Evolutionary conservation across 2,797 vertebrate species (phyloP).

Genomic region (Acanthiza pusilla): DNA sequence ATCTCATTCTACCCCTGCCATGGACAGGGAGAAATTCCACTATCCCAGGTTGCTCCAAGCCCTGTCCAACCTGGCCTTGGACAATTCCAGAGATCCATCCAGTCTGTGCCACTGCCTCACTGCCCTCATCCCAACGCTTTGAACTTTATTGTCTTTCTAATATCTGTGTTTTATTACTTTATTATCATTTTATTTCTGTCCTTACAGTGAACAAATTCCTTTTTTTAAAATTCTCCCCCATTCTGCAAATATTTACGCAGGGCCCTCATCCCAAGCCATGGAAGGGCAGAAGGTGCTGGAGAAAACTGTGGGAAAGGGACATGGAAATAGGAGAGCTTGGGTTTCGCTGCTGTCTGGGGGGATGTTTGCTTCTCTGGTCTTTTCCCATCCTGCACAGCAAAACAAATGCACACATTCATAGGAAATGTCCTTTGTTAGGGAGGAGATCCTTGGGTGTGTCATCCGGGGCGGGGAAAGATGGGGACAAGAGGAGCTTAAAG

Average conservation of each 20-base stretch:
- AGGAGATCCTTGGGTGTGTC: neutral
- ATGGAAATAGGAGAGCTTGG: neutral
- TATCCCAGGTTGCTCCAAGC: neutral
- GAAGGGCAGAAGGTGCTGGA: conserved; percentile 9
- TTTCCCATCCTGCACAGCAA: conserved; percentile 8
- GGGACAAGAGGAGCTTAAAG: neutral
- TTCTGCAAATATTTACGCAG: neutral
- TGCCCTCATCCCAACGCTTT: neutral
- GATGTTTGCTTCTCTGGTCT: neutral
- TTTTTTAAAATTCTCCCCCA: neutral
- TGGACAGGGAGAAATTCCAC: neutral
- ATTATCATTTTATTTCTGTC: neutral
- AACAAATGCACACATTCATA: neutral
- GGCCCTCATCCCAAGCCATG: neutral
- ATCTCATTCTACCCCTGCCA: neutral
- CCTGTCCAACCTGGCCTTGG: neutral
- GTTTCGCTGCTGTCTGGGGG: neutral
- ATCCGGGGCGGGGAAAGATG: neutral
- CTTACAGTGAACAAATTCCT: neutral
- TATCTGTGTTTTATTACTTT: neutral
- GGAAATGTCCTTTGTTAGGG: neutral
- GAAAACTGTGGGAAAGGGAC: conserved; percentile 28
- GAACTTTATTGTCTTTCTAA: neutral
- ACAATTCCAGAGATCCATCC: neutral
- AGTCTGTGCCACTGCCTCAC: neutral